Base-by-base conservation (phyloP, 2,113 vertebrate genomes). In the Diglossa brunneiventris region DNA sequence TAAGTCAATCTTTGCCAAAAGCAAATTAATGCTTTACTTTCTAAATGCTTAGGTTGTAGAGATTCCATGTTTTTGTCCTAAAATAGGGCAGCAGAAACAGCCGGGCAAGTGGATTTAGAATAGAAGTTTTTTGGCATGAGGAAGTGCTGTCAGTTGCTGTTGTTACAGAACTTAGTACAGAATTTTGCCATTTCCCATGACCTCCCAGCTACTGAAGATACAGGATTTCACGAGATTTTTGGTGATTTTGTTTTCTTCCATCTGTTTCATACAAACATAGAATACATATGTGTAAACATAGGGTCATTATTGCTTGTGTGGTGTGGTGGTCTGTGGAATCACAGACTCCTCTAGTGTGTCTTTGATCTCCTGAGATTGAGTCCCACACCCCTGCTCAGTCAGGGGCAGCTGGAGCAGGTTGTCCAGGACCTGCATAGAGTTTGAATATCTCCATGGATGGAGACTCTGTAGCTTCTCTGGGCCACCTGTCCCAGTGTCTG, bases 21-120 rank as follows among this genome's bases (percentile, higher is more conserved):
- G 27, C n/a, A 77, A 53, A 55, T 81, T 10, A 33, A 16, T 76
- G 35, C 10, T 83, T 73, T 87, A 37, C 58, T 91, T 83, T 89
- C 53, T 78, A 28, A 79, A 41, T 1, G 1, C 18, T 67, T 46
- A 16, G 15, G 16, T 68, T 95, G 56, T 72, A 84, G 74, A 58
- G 31, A 64, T 42, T 78, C 56, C 1, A 0, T 72, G 11, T 58
- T 91, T 95, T 91, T 78, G 35, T 44, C 39, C 56, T 89, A 35
- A 89, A 95, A 52, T 21, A 78, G 39, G 66, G 10, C 78, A 75
- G 44, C 66, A 94, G 69, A 70, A 87, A 18, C 75, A 76, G 42
- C 30, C 24, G 14, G 46, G 46, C 55, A 53, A 47, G 55, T 52
- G n/a, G 53, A n/a, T 37, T 72, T 94, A 64, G 83, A 68, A 53